A percentile compares a stretch with the other conserved stretches of the same genome.
Conservation (phyloP, 1,140 invertebrate genomes). For the Steinernema feltiae region DNA sequence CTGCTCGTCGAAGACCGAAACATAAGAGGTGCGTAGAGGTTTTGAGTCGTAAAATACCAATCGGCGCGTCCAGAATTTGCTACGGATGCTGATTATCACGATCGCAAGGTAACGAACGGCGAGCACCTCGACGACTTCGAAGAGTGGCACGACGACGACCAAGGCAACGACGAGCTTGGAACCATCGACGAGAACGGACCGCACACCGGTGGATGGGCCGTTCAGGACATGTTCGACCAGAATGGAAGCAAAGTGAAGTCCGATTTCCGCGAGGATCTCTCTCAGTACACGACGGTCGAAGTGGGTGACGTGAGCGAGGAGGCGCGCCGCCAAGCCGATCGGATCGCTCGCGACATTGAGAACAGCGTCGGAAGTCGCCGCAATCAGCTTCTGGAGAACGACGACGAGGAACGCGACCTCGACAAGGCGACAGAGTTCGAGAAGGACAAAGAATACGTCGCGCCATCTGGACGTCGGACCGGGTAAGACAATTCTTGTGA, state of each 20-base stretch:
- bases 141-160: slow-evolving; percentile 4
- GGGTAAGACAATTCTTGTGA: neutral
- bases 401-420: slow-evolving; percentile 10
- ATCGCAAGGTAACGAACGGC: neutral
- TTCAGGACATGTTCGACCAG: neutral
- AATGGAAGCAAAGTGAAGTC: neutral
- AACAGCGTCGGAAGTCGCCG: neutral
- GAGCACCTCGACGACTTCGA: neutral
- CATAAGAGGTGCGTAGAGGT: neutral
- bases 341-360: neutral
- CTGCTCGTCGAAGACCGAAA: neutral
- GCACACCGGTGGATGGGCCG: neutral
- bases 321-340: neutral
- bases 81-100: neutral
- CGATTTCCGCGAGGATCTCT: neutral
- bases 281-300: neutral
- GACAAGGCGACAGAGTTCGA: neutral
- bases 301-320: neutral
- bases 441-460: neutral
- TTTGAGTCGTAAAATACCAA: too few species aligned
- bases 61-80: slow-evolving; percentile 3
- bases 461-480: neutral
- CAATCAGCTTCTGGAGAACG: slow-evolving; percentile 7
- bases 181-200: neutral
- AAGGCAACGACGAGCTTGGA: neutral